Evolutionary conservation across 2,113 vertebrate genomes (phyloP).

Genomic region (Ailuropoda melanoleuca): DNA sequence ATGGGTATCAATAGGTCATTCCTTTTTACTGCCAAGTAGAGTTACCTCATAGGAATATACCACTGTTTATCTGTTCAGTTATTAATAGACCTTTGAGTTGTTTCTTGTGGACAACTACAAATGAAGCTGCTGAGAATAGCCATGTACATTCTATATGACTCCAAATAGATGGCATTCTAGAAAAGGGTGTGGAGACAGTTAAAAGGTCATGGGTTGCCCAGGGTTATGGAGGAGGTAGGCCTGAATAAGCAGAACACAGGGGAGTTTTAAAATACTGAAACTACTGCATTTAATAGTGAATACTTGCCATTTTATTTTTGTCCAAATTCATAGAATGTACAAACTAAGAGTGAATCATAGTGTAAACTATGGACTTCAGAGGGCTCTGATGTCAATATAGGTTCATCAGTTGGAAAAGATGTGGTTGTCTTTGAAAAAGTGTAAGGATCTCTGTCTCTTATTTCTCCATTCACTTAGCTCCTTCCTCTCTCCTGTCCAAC

Average conservation of each 20-base stretch:
- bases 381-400: not conserved
- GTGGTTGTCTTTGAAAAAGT: not conserved
- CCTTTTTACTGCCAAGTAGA: not conserved
- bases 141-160: not conserved
- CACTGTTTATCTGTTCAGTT: not conserved
- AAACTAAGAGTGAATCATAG: too few relatives aligned
- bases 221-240: not conserved
- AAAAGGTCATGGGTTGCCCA: not conserved
- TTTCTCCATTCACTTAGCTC: not conserved
- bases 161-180: not conserved
- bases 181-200: not conserved
- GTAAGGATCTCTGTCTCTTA: not conserved
- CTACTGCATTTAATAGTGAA: not conserved
- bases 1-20: not conserved
- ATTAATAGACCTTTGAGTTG: not conserved
- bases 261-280: not conserved
- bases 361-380: not conserved
- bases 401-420: not conserved
- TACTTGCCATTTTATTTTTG: not conserved
- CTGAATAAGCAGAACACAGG: not conserved
- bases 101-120: not conserved
- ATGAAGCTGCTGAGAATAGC: not conserved
- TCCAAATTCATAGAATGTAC: too few relatives aligned
- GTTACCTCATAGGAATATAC: not conserved
- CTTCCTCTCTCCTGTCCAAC: not conserved